Evolutionary conservation across 37 sponge, comb jelly and placozoan species (phyloP).

Genomic region (Halichondria panicea): DNA sequence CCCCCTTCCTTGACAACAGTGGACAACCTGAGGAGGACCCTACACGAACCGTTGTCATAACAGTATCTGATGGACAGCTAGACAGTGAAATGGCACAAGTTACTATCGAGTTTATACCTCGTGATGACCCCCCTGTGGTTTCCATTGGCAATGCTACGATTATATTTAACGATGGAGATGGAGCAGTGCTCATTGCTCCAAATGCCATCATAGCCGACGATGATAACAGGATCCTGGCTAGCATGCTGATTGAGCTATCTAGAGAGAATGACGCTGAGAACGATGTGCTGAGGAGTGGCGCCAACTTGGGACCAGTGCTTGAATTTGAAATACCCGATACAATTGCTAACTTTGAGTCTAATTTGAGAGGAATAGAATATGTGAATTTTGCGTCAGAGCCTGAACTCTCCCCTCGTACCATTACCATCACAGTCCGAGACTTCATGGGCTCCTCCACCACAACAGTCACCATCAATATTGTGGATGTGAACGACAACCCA

Average conservation of each 20-base stretch:
- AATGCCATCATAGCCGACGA: slow-evolving; percentile 41
- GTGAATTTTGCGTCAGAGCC: slow-evolving; percentile 52
- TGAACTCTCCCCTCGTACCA: slow-evolving; percentile 13
- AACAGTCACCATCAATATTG: slow-evolving; percentile 5
- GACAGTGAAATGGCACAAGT: slow-evolving; percentile 20
- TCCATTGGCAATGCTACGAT: not conserved
- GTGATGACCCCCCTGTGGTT: slow-evolving; percentile 52
- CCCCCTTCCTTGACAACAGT: slow-evolving; percentile 58
- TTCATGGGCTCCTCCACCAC: not conserved
- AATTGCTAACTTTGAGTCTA: slow-evolving; percentile 11
- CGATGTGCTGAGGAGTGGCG: slow-evolving; percentile 30
- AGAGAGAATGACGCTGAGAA: not conserved
- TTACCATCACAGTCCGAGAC: slow-evolving; percentile 55
- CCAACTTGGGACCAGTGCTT: not conserved
- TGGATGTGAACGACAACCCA: slow-evolving; percentile 59
- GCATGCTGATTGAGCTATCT: slow-evolving; percentile 13
- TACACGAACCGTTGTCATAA: slow-evolving; percentile 30
- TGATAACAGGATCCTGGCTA: slow-evolving; percentile 38
- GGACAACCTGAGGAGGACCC: slow-evolving; percentile 3
- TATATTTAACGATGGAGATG: slow-evolving; percentile 45
- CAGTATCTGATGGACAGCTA: slow-evolving; percentile 57
- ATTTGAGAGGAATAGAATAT: slow-evolving; percentile 40
- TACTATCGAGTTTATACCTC: slow-evolving; percentile 42
- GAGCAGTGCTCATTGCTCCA: slow-evolving; percentile 27
- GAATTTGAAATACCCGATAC: slow-evolving; percentile 6